Conservation (phyloP, 2,888 invertebrate genomes). For the Zonitis immaculata region DNA sequence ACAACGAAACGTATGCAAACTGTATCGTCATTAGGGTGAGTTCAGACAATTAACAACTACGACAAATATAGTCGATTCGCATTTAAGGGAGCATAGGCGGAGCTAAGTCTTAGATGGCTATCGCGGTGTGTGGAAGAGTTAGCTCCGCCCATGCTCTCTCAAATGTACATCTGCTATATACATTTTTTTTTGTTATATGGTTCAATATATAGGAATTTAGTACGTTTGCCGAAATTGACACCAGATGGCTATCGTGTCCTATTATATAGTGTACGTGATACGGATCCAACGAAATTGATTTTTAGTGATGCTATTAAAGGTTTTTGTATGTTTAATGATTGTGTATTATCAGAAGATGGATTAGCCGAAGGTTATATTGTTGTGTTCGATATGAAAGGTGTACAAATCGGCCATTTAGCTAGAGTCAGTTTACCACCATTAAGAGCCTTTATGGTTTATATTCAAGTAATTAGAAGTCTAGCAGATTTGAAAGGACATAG, state of each 20-base stretch:
- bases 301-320: constrained; percentile 60
- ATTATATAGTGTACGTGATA: constrained; percentile 56
- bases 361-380: constrained; percentile 55
- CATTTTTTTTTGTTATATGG: too few species aligned
- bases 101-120: too few species aligned
- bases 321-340: constrained; percentile 66
- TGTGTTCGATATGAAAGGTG: constrained; percentile 65
- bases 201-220: constrained; percentile 59
- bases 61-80: too few species aligned
- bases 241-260: constrained; percentile 60
- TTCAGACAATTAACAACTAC: too few species aligned
- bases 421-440: constrained; percentile 60
- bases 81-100: too few species aligned
- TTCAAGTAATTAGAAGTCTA: constrained; percentile 53
- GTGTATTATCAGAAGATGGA: constrained; percentile 59
- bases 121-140: too few species aligned
- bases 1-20: constrained; percentile 51
- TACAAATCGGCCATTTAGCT: constrained; percentile 61
- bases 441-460: constrained; percentile 62
- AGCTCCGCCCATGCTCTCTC: too few species aligned
- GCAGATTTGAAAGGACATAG: too few species aligned
- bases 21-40: constrained; percentile 59
- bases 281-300: constrained; percentile 60
- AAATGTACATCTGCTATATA: too few species aligned
- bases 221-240: constrained; percentile 58